These are phyloP conservation scores for Atherinomorus stipes DNA, from an alignment of 2,113 vertebrate species.

Conservation along the genomic window DNA sequence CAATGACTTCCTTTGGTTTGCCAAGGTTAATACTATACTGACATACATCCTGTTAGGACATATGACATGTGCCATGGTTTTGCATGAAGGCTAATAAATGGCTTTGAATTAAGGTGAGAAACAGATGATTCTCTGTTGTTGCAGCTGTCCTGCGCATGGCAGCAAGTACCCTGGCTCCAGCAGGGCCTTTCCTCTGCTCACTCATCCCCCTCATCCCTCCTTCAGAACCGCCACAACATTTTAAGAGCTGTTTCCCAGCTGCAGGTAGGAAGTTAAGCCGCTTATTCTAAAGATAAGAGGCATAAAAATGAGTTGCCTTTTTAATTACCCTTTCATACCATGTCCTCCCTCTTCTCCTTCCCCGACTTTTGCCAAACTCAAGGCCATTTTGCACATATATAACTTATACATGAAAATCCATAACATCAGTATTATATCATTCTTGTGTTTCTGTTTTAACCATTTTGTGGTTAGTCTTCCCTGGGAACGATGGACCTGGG, in stretches of 20 bases:
- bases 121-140: neutral
- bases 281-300: constrained; percentile 43
- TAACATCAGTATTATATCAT: constrained; percentile 28
- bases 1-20: constrained; percentile 84
- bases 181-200: constrained; percentile 78
- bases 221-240: constrained; percentile 85
- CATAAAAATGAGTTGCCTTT: constrained; percentile 53
- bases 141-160: constrained; percentile 85
- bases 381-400: neutral
- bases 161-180: constrained; percentile 82
- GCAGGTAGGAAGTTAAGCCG: constrained; percentile 77
- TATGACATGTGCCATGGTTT: neutral
- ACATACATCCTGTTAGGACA: neutral
- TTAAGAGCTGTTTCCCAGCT: constrained; percentile 82
- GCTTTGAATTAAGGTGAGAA: neutral
- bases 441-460: constrained; percentile 28
- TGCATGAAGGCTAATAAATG: too few species aligned
- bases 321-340: constrained; percentile 53
- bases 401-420: constrained; percentile 3
- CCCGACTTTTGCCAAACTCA: constrained; percentile 4
- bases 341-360: constrained; percentile 16
- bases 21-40: constrained; percentile 72
- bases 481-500: constrained; percentile 81
- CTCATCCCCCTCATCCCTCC: constrained; percentile 83
- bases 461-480: constrained; percentile 67